phyloP scores from a whole-genome alignment of 1,140 invertebrate genomes.

The Anthonomus grandis region DNA sequence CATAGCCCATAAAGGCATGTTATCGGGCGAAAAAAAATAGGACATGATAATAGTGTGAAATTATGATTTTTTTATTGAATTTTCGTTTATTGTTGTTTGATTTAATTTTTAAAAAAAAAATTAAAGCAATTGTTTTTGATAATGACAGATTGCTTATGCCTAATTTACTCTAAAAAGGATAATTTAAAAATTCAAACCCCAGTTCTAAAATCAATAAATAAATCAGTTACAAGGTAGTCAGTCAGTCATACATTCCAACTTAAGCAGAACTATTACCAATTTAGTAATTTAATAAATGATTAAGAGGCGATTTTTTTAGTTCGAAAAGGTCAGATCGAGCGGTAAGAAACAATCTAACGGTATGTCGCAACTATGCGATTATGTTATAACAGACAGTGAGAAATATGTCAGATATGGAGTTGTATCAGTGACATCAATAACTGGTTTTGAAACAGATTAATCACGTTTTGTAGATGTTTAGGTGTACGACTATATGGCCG shows the following conservation, averaged over 20 bases:
- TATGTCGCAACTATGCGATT: constrained; percentile 20
- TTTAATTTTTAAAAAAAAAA: no score
- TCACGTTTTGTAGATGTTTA: constrained; percentile 10
- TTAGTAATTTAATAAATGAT: constrained; percentile 24
- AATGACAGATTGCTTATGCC: no score
- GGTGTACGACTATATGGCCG: no score
- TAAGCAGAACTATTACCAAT: constrained; percentile 18
- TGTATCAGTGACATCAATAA: constrained; percentile 20
- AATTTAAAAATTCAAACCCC: no score
- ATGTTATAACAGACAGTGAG: constrained; percentile 13
- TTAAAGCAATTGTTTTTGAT: no score
- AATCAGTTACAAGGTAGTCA: constrained; percentile 13
- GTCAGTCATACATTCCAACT: constrained; percentile 8
- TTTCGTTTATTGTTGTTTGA: no score
- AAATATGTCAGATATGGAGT: constrained; percentile 19
- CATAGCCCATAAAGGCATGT: no score
- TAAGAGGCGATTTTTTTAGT: constrained; percentile 15
- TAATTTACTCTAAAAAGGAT: no score
- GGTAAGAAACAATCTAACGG: constrained; percentile 18
- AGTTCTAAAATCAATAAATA: no score
- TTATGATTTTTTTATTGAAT: no score
- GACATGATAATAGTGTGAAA: no score
- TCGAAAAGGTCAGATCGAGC: constrained; percentile 15
- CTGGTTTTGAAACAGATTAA: constrained; percentile 16
- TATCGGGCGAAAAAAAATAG: no score